phyloP scores from a whole-genome alignment of 2,113 vertebrate genomes.

The Aspiorhynchus laticeps region DNA sequence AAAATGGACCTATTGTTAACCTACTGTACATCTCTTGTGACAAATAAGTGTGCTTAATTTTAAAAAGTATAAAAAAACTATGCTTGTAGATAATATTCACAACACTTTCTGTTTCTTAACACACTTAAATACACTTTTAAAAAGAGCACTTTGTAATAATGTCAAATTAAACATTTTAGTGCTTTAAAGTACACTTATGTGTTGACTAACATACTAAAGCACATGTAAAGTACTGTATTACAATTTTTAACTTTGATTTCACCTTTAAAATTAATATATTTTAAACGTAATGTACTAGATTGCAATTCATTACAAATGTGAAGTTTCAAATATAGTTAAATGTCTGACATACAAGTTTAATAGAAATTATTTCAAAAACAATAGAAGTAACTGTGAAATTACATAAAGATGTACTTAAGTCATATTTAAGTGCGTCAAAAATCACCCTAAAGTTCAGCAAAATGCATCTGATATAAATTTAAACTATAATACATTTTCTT shows the following conservation, averaged over 20 bases:
- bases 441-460: background rate
- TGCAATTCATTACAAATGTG: background rate
- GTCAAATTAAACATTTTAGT: background rate
- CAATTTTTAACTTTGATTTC: background rate
- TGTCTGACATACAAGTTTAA: background rate
- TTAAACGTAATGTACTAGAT: background rate
- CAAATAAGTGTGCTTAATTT: background rate
- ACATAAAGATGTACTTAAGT: background rate
- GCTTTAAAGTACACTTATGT: background rate
- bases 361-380: background rate
- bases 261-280: background rate
- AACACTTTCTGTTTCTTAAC: background rate
- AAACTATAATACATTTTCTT: background rate
- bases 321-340: background rate
- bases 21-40: background rate
- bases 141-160: background rate
- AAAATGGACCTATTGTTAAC: background rate
- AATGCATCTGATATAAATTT: background rate
- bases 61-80: background rate
- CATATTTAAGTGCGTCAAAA: background rate
- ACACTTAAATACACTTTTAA: background rate
- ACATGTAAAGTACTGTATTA: too few species aligned
- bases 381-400: background rate
- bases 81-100: background rate
- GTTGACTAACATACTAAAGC: background rate